Percentiles rank a stretch among this genome's conserved stretches.
Evolutionary conservation across 2,797 vertebrate genomes (phyloP).

Genomic region (Acipenser transmontanus): DNA sequence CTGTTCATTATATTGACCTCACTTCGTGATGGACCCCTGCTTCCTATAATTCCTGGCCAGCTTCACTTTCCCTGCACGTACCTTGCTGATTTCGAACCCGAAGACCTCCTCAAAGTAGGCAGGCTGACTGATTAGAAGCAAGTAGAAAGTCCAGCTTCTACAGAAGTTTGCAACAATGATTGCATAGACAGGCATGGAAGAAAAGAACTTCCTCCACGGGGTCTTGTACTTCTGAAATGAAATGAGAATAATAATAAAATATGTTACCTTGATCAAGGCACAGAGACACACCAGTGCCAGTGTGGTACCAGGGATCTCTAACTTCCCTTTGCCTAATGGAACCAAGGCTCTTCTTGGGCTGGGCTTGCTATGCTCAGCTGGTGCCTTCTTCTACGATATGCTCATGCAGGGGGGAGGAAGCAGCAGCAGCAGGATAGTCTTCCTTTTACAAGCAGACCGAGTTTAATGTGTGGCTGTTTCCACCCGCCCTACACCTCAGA

Average conservation of each 20-base stretch:
- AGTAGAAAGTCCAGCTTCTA: conserved; percentile 90
- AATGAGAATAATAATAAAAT: conserved; percentile 12
- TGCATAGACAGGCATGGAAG: conserved; percentile 90
- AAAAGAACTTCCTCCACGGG: conserved; percentile 84
- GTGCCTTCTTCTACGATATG: too few relatives aligned
- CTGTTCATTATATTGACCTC: too few relatives aligned
- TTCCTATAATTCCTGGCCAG: too few relatives aligned
- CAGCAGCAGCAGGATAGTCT: not conserved
- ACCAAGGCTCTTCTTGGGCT: too few relatives aligned
- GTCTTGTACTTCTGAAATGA: conserved; percentile 77
- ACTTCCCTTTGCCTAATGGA: too few relatives aligned
- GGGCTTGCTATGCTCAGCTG: too few relatives aligned
- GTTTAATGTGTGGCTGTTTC: too few relatives aligned
- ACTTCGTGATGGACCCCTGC: conserved; percentile 19
- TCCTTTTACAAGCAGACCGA: not conserved
- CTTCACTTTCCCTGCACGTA: conserved; percentile 37
- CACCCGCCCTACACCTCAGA: too few relatives aligned
- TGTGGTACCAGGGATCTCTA: not conserved
- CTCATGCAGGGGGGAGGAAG: too few relatives aligned
- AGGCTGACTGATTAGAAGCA: conserved; percentile 87
- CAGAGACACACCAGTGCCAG: not conserved
- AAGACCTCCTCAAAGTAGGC: conserved; percentile 92
- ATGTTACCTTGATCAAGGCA: not conserved
- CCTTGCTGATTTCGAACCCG: conserved; percentile 90
- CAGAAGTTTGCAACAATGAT: conserved; percentile 94